A percentile compares a stretch with the other conserved stretches of the same genome.
phyloP scores from a whole-genome alignment of 2,888 invertebrate genomes.

The Andricus curvator region DNA sequence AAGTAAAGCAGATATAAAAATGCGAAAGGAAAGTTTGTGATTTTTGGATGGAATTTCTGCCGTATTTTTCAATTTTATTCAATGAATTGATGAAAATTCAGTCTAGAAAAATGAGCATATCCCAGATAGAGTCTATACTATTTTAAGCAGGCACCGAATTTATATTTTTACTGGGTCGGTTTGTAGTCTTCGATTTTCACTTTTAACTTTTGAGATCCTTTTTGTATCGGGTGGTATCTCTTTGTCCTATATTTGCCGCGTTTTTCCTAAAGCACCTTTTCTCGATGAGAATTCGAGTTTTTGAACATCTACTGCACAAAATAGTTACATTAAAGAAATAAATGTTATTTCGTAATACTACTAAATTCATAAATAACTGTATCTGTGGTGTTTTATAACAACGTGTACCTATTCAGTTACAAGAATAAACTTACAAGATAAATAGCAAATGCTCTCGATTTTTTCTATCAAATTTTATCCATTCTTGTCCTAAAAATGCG shows the following conservation, averaged over 20 bases:
- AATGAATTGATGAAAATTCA: background rate
- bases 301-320: constrained; percentile 78
- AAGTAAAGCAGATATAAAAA: background rate
- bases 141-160: constrained; percentile 17
- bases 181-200: background rate
- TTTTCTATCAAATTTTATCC: background rate
- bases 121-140: constrained; percentile 5
- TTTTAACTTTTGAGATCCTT: constrained; percentile 12
- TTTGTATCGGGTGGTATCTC: constrained; percentile 4
- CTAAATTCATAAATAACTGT: constrained; percentile 68
- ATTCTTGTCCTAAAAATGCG: too few species aligned
- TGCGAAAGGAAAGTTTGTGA: background rate
- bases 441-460: constrained; percentile 62
- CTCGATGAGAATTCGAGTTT: constrained; percentile 69
- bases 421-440: constrained; percentile 65
- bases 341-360: constrained; percentile 75
- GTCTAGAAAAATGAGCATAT: constrained; percentile 1
- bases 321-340: constrained; percentile 71
- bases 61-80: background rate
- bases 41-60: background rate
- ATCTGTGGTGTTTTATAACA: constrained; percentile 77
- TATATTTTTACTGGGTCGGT: background rate
- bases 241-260: constrained; percentile 26
- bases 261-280: constrained; percentile 74
- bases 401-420: constrained; percentile 74